Evolutionary conservation across 2,888 invertebrate genomes (phyloP).

Genomic region (Drosophila meridiana): DNA sequence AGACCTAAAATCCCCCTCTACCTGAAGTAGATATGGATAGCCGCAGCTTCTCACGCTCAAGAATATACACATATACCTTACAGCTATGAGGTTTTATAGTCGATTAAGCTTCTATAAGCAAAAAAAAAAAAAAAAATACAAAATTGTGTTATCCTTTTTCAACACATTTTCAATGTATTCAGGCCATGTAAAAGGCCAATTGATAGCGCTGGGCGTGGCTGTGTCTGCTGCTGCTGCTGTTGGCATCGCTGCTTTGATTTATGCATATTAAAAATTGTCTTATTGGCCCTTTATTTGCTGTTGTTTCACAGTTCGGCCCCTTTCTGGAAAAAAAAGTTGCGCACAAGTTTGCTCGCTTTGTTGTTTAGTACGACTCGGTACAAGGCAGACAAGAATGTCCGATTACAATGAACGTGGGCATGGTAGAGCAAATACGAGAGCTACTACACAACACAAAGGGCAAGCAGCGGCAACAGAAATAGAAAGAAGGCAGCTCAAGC

Average conservation of each 20-base stretch:
- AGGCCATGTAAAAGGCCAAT: constrained; percentile 13
- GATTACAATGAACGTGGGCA: constrained; percentile 63
- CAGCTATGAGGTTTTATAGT: not conserved
- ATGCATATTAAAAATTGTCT: constrained; percentile 73
- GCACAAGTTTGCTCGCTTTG: constrained; percentile 47
- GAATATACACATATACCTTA: not conserved
- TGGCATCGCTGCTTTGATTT: constrained; percentile 57
- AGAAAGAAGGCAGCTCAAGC: constrained; percentile 14
- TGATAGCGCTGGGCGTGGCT: constrained; percentile 15
- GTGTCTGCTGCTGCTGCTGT: constrained; percentile 4
- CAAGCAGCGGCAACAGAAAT: constrained; percentile 4
- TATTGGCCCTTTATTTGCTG: constrained; percentile 35
- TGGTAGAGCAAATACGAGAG: constrained; percentile 45
- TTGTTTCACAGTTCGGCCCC: constrained; percentile 4
- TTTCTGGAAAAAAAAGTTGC: constrained; percentile 44
- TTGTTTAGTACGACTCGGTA: constrained; percentile 21
- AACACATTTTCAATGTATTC: not conserved
- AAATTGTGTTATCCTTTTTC: not conserved
- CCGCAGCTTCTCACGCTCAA: not conserved
- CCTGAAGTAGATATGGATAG: not conserved
- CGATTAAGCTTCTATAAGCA: not conserved
- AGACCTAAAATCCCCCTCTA: not conserved
- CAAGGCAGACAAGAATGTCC: constrained; percentile 48
- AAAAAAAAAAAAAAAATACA: too few relatives aligned
- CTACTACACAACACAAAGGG: constrained; percentile 9